phyloP scores from a whole-genome alignment of 2,113 vertebrate species.

The Coturnix japonica region DNA sequence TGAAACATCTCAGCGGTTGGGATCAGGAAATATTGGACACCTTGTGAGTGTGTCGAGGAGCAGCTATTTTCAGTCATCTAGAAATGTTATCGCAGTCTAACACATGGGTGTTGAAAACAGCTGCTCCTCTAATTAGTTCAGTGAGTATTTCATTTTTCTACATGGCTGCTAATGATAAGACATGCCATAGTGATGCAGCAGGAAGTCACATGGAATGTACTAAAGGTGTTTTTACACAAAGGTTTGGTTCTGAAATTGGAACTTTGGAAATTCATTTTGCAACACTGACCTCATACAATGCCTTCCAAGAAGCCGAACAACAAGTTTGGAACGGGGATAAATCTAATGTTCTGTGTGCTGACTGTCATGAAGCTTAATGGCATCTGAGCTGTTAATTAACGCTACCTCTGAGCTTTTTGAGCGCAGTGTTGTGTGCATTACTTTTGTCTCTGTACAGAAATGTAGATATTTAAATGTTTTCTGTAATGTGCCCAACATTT shows the following conservation, averaged over 20 bases:
- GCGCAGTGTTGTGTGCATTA: neutral
- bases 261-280: neutral
- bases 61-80: neutral
- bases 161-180: neutral
- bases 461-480: accelerated
- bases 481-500: neutral
- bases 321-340: neutral
- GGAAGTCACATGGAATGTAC: neutral
- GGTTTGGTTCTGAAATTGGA: accelerated
- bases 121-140: constrained; percentile 56
- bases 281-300: neutral
- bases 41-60: neutral
- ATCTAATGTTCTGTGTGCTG: accelerated
- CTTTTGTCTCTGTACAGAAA: neutral
- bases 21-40: neutral
- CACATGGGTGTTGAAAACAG: constrained; percentile 33
- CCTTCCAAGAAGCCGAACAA: neutral
- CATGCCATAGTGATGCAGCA: neutral
- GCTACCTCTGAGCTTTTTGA: neutral
- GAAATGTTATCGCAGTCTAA: neutral
- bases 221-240: neutral
- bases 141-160: constrained; percentile 34
- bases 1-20: neutral
- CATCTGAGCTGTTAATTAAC: neutral
- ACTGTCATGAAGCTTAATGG: neutral